Evolutionary conservation across 2,113 vertebrate genomes (phyloP).

Genomic region (Gambusia holbrooki): DNA sequence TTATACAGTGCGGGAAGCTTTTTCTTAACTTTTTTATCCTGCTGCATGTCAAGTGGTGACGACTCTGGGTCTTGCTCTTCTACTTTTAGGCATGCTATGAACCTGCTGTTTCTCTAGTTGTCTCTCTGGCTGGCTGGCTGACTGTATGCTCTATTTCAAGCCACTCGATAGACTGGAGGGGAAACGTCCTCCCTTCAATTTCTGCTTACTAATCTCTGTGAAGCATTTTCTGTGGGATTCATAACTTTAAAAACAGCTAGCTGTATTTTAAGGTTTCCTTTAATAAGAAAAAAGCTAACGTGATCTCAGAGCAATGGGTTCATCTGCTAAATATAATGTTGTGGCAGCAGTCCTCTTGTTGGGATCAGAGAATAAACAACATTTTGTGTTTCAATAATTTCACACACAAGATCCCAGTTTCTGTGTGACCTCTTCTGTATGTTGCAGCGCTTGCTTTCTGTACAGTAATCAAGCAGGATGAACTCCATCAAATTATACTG

Average conservation of each 20-base stretch:
- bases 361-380: background rate
- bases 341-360: too few relatives aligned
- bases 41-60: constrained; percentile 80
- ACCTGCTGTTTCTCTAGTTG: constrained; percentile 67
- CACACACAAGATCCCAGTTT: background rate
- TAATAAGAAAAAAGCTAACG: background rate
- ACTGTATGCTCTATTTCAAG: constrained; percentile 65
- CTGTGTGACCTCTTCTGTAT: background rate
- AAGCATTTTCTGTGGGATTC: constrained; percentile 16
- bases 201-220: constrained; percentile 16
- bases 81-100: constrained; percentile 77
- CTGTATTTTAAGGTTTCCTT: background rate
- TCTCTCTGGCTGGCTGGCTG: constrained; percentile 57
- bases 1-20: constrained; percentile 59
- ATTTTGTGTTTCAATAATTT: background rate
- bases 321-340: too few relatives aligned
- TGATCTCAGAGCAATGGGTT: too few relatives aligned
- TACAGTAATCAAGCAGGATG: too few relatives aligned
- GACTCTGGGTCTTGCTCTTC: constrained; percentile 74
- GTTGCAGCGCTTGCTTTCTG: too few relatives aligned
- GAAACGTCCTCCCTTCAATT: constrained; percentile 4
- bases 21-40: constrained; percentile 65
- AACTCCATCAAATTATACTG: too few relatives aligned
- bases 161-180: constrained; percentile 53
- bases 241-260: background rate